Evolutionary conservation across 2,113 vertebrate species (phyloP).

Genomic region (Gymnorhina tibicen): DNA sequence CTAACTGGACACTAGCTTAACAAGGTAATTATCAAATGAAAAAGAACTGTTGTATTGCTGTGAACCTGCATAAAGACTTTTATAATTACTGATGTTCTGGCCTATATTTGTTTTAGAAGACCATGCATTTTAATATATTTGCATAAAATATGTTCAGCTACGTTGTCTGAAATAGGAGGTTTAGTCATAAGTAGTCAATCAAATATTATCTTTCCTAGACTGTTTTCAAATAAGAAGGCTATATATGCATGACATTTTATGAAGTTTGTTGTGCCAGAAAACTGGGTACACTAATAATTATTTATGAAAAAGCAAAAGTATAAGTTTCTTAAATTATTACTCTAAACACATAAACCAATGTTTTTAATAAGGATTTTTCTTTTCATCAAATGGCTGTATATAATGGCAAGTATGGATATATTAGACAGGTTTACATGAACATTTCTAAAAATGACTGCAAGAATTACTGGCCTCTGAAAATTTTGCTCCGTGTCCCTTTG

Average conservation of each 20-base stretch:
- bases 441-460: not conserved
- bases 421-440: not conserved
- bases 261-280: not conserved
- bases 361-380: not conserved
- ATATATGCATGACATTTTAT: not conserved
- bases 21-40: conserved; percentile 69
- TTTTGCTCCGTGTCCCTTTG: not conserved
- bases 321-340: not conserved
- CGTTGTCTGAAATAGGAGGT: not conserved
- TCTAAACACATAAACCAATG: not conserved
- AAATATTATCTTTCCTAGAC: conserved; percentile 32
- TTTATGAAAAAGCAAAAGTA: not conserved
- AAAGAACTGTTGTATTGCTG: conserved; percentile 32
- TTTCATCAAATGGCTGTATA: not conserved
- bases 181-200: conserved; percentile 38
- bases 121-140: conserved; percentile 31
- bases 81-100: conserved; percentile 47
- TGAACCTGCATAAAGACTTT: conserved; percentile 56
- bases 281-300: not conserved
- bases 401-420: not conserved
- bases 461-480: not conserved
- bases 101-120: conserved; percentile 29
- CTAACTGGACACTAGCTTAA: conserved; percentile 52
- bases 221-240: not conserved
- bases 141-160: conserved; percentile 1